Evolutionary conservation across 2,888 invertebrate species (phyloP).

Genomic region (Troides aeacus): DNA sequence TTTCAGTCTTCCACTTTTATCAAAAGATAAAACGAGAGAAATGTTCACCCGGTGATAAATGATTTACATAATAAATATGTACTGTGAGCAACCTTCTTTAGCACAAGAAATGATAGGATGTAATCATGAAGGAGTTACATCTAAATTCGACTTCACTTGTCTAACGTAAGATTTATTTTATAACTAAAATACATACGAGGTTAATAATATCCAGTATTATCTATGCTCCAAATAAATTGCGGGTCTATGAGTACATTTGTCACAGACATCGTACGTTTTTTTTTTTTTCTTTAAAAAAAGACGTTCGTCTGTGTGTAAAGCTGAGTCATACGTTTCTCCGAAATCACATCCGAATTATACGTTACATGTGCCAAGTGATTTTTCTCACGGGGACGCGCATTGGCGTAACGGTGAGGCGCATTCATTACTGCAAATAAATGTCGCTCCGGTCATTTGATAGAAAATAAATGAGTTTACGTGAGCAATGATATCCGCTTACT

Average conservation of each 20-base stretch:
- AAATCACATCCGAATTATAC: conserved; percentile 12
- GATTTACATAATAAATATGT: too few relatives aligned
- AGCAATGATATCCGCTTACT: too few relatives aligned
- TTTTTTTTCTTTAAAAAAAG: conserved; percentile 12
- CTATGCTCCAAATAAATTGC: conserved; percentile 15
- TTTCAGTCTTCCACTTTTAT: too few relatives aligned
- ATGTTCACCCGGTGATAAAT: too few relatives aligned
- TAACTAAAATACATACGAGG: too few relatives aligned
- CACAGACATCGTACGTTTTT: conserved; percentile 12
- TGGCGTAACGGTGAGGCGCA: conserved; percentile 12
- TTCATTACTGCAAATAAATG: conserved; percentile 24
- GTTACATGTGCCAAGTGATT: conserved; percentile 31
- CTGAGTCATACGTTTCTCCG: conserved; percentile 29
- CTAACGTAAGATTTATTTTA: too few relatives aligned
- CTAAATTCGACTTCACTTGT: too few relatives aligned
- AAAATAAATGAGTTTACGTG: too few relatives aligned
- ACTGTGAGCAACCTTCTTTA: too few relatives aligned
- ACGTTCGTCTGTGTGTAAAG: conserved; percentile 15
- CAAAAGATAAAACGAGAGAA: too few relatives aligned
- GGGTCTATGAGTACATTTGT: conserved; percentile 19
- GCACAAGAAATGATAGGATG: too few relatives aligned
- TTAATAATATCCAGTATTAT: neutral
- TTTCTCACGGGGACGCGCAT: conserved; percentile 23
- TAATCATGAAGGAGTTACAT: too few relatives aligned
- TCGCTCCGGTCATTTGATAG: neutral